phyloP scores from a whole-genome alignment of 2,888 invertebrate species.

The Stramonita haemastoma region DNA sequence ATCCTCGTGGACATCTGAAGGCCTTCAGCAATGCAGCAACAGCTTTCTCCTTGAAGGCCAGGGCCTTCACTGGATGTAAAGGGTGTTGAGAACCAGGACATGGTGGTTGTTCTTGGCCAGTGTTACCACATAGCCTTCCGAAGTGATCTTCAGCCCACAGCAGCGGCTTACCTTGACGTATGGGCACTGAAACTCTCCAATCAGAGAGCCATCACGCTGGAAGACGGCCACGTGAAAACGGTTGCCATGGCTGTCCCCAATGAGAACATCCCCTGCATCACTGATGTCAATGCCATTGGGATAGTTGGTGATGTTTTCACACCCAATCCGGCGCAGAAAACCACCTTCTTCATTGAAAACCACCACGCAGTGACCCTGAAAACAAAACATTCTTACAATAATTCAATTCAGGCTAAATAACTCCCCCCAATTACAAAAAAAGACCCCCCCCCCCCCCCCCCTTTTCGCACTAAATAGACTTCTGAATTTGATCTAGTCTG shows the following conservation, averaged over 20 bases:
- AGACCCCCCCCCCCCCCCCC: no score
- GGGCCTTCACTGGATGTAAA: constrained; percentile 72
- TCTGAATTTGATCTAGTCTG: no score
- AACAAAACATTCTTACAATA: constrained; percentile 44
- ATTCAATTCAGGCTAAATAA: no score
- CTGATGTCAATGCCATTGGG: constrained; percentile 99
- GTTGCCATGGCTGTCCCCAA: constrained; percentile 98
- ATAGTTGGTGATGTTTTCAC: constrained; percentile 96
- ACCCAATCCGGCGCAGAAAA: constrained; percentile 94
- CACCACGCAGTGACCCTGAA: constrained; percentile 90
- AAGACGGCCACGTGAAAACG: constrained; percentile 98
- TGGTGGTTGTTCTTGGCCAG: constrained; percentile 99
- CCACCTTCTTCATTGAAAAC: constrained; percentile 94
- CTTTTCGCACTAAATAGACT: no score
- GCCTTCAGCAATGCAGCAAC: background rate
- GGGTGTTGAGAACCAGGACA: constrained; percentile 89
- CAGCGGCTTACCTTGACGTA: constrained; percentile 98
- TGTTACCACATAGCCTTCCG: constrained; percentile 92
- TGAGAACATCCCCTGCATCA: constrained; percentile 96
- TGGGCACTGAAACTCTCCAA: constrained; percentile 94
- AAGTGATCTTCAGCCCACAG: constrained; percentile 97
- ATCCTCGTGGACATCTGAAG: background rate
- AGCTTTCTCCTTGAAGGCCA: background rate
- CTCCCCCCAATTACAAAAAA: no score
- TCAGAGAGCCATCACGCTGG: constrained; percentile 86